phyloP scores from a whole-genome alignment of 2,113 vertebrate species.

The Melospiza melodia region DNA sequence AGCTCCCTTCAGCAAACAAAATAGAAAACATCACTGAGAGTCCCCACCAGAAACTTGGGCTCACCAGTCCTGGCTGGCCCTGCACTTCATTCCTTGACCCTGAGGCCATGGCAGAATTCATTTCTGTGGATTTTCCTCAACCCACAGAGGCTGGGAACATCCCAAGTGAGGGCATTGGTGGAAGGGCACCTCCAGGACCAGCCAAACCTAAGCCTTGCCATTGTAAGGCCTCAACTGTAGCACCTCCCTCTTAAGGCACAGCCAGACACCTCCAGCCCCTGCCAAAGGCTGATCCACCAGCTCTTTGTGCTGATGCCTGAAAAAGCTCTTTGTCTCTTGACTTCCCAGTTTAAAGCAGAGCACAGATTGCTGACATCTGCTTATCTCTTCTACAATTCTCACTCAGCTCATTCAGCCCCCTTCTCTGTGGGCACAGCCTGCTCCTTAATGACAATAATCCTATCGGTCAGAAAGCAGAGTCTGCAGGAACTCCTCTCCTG shows the following conservation, averaged over 20 bases:
- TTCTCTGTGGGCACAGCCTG: neutral
- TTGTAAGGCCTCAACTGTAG: neutral
- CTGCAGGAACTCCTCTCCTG: neutral
- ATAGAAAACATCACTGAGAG: neutral
- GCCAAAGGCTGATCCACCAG: neutral
- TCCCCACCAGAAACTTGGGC: neutral
- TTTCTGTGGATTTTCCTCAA: neutral
- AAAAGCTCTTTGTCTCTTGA: neutral
- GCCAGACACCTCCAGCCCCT: neutral
- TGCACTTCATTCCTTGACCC: neutral
- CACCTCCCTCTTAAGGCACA: neutral
- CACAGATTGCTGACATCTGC: neutral
- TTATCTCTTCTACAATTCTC: neutral
- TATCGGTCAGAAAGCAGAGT: neutral
- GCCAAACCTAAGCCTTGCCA: neutral
- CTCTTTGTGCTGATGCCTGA: neutral
- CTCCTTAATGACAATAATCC: neutral
- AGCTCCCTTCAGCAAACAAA: constrained; percentile 68
- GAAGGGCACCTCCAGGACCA: neutral
- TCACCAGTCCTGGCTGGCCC: neutral
- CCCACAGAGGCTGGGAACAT: neutral
- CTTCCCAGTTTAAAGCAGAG: neutral
- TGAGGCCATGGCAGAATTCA: neutral
- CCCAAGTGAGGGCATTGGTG: neutral
- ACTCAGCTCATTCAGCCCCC: neutral